These are phyloP conservation scores for Plutella xylostella DNA, from an alignment of 2,888 invertebrate species.

Conservation along the genomic window DNA sequence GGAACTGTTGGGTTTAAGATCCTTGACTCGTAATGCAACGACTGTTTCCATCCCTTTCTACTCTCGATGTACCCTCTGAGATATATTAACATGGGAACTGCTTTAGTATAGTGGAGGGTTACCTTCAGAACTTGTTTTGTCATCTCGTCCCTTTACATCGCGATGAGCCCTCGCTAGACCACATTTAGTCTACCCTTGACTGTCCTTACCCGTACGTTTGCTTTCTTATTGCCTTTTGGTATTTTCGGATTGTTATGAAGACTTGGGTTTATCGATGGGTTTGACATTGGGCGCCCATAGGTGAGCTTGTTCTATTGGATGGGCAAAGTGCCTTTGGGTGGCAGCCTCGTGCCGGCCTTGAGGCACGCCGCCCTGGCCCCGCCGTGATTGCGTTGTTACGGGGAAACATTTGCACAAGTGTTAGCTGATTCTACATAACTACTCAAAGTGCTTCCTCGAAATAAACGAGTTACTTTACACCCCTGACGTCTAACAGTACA, in stretches of 20 bases:
- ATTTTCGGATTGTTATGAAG: no score
- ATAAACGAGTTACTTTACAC: no score
- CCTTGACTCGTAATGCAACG: not conserved
- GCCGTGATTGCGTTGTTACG: conserved; percentile 38
- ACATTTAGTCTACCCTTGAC: conserved; percentile 1
- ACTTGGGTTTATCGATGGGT: no score
- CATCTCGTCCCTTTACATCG: conserved; percentile 3
- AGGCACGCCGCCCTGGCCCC: conserved; percentile 41
- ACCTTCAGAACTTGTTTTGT: conserved; percentile 8
- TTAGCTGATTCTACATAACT: no score
- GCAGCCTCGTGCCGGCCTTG: no score
- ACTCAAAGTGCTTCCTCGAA: no score
- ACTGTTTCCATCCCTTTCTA: conserved; percentile 3
- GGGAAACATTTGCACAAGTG: not conserved
- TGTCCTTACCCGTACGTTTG: not conserved
- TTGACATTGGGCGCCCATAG: no score
- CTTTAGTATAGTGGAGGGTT: conserved; percentile 2
- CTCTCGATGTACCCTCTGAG: not conserved
- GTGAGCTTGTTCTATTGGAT: no score
- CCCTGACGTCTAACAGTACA: no score
- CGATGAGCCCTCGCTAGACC: conserved; percentile 1
- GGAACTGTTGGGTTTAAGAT: no score
- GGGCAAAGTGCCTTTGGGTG: no score
- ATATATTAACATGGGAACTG: conserved; percentile 1
- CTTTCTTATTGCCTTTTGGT: not conserved